Conservation (phyloP, 2,888 invertebrate genomes). For the Diloba caeruleocephala region DNA sequence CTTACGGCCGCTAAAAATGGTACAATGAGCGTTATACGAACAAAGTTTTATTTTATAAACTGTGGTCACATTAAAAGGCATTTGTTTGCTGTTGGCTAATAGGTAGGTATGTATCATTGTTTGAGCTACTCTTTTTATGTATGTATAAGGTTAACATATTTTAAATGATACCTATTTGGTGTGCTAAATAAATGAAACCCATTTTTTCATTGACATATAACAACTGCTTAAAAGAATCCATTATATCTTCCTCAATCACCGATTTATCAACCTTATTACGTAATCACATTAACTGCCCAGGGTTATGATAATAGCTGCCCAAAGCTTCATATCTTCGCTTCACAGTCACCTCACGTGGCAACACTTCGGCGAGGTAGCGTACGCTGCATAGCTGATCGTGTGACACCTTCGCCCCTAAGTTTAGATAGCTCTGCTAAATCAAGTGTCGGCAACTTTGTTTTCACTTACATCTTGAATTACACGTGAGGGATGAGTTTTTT, state of each 20-base stretch:
- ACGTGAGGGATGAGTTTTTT: conserved; percentile 16
- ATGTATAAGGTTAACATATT: too few species aligned
- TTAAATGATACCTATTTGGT: too few species aligned
- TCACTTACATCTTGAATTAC: conserved; percentile 40
- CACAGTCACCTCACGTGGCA: conserved; percentile 40
- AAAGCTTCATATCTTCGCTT: conserved; percentile 3
- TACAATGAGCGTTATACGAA: conserved; percentile 22
- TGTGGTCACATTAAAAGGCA: conserved; percentile 17
- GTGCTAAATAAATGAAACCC: too few species aligned
- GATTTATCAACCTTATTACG: conserved; percentile 13
- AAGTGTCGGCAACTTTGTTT: conserved; percentile 39
- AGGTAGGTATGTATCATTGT: conserved; percentile 9
- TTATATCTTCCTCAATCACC: too few species aligned
- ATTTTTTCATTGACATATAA: too few species aligned
- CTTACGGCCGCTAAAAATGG: conserved; percentile 28
- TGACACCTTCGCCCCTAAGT: conserved; percentile 8
- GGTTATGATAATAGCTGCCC: conserved; percentile 25
- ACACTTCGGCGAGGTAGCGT: conserved; percentile 16
- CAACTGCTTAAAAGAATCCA: too few species aligned
- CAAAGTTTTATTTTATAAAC: conserved; percentile 40
- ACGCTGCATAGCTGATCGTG: conserved; percentile 35
- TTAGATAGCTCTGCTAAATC: conserved; percentile 16
- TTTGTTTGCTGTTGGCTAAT: conserved; percentile 41
- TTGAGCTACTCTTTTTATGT: too few species aligned
- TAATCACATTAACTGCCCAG: conserved; percentile 14